Base-by-base conservation (phyloP, 2,113 vertebrate genomes). In the Podarcis raffonei region DNA sequence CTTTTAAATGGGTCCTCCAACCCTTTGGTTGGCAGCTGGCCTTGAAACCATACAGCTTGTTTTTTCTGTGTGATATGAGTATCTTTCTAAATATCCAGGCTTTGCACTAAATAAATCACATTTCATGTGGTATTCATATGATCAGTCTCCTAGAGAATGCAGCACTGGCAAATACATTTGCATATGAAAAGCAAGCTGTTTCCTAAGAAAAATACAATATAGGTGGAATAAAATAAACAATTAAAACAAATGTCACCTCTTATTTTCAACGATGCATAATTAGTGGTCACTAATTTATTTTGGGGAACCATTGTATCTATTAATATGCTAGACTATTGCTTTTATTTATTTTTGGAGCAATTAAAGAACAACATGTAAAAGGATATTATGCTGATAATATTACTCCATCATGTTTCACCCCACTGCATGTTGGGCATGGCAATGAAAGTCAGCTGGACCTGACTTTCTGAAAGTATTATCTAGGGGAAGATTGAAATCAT, bases 1-100 rank as follows among this genome's bases (percentile, higher is more conserved):
- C 69, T 32, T 9, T 6, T 27, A 91, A 92, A 94, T 83, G 59
- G 77, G 27, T 84, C 39, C 48, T 0, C 35, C 22, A n/a, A 66
- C 4, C 92, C 93, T 93, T 85, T 87, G 89, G 84, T 42, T 83
- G 1, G 42, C 85, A 18, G 77, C 84, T 84, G 79, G 74, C 76
- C 90, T 90, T 78, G 78, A 59, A 42, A 13, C 5, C 35, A 77
- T 53, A 32, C 68, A 66, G 78, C 2, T 93, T 87, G 84, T 74
- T 87, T 89, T 81, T 81, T 90, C 85, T 90, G 30, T 90, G 92
- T 78, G 87, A 59, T 89, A 65, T 91, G 57, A 83, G 84, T 81
- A 20, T 81, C 42, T 89, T 94, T 90, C 85, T 90, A 87, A 65
- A 71, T 62, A 71, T 35, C 4, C 89, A 90, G 69, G 18, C 12